Base-by-base conservation (phyloP, 2,797 vertebrate genomes). In the Harpagifer antarcticus region DNA sequence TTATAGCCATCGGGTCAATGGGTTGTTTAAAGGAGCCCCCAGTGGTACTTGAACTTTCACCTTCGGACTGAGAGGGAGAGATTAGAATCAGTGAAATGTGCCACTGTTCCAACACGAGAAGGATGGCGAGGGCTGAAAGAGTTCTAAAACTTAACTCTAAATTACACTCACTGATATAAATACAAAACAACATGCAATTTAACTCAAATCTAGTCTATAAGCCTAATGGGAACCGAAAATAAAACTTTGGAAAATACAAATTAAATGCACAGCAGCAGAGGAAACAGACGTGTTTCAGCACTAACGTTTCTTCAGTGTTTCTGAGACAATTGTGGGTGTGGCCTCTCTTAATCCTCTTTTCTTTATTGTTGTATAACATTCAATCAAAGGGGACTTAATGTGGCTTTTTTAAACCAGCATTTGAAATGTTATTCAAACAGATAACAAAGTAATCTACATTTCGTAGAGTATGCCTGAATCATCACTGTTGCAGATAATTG, bases 11-110 rank as follows among this genome's bases (percentile, higher is more conserved):
- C 67, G 55, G 76, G 44, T 82, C 59, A 64, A 31, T 53, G 45
- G 50, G 27, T 58, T 64, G 13, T 3, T 73, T 64, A 45, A 15
- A 62, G 42, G 17, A 45, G 37, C 19, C 27, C 20, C 63, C 31
- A 7, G 0, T 20, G 27, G 16, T 19, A 49, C 50, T 84, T 83
- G 55, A 86, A 16, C 85, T 77, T 81, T 88, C 31, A 86, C 78
- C 80, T 77, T 67, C 3, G 1, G 52, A 55, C 63, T 23, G 44
- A 72, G 9, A 67, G 16, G 58, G 60, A 15, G 7, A 44, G 20
- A 74, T 12, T 52, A 76, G 40, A 65, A 27, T 11, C 57, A 16
- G 33, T 69, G 62, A 86, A 60, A 76, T 11, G 65, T 63, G 31
- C n/a, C 57, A 68, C 56, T 76, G 84, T 85, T 83, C n/a, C 40